Base-by-base conservation (phyloP, 2,113 vertebrate genomes). In the Coptodon rendalli region DNA sequence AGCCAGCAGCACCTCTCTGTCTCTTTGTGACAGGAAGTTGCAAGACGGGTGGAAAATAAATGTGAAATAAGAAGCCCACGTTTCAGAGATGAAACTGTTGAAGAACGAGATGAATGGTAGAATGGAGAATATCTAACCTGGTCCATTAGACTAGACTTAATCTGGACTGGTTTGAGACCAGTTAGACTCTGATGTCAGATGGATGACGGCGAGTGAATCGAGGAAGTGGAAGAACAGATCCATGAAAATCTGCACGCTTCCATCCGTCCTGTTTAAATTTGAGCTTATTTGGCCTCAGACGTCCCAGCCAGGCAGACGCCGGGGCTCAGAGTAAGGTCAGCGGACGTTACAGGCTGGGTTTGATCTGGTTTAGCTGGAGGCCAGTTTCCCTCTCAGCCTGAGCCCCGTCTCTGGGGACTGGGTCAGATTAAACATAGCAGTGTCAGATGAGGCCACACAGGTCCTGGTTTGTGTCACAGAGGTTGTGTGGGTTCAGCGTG, bases 291-390 rank as follows among this genome's bases (percentile, higher is more conserved):
- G 61, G 40, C 31, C 61, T 50, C 10, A 27, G 24, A 2, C 6
- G 24, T 76, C 40, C 9, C 71, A 11, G 71, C 24, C 71, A 19
- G 9, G 16, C 71, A 12, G 71, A 19, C 43, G 43, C 9, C 16
- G 9, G 71, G 0, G 16, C 71, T 50, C 43, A 9, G 71, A 3
- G 43, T 27, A 3, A 36, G 50, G 45, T 40, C 4, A 38, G 78
- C 10, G 16, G 24, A 0, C 6, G 4, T 2, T 16, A 76, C 40
- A 3, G 68, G 40, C 40, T 22, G 14, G 31, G 19, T 22, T 40
- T 38, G 79, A 38, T 22, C 13, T 40, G 34, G 19, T 73, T 85
- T 82, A 5, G 82, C 86, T 82, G 56, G 85, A 85, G 86, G 68
- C 83, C 52, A 73, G 81, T 87, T 81, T 24, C 59, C 31, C 56